Conservation (phyloP, 2,888 invertebrate species). For the Aphodius sticticus region DNA sequence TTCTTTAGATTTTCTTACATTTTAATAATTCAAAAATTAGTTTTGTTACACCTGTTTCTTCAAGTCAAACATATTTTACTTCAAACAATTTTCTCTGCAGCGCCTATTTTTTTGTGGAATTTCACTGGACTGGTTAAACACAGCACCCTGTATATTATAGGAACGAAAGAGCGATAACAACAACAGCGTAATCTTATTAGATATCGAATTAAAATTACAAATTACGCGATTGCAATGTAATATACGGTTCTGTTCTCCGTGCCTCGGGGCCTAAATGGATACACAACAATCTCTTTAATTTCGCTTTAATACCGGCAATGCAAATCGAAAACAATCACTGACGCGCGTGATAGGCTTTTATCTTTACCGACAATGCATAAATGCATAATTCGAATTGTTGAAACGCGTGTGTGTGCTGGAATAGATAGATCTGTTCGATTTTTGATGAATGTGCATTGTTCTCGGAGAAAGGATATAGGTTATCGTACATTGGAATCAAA, state of each 20-base stretch:
- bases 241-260: background rate
- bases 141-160: background rate
- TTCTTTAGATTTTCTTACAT: too few species aligned
- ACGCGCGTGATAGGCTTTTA: background rate
- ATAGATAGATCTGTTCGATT: background rate
- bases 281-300: background rate
- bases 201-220: background rate
- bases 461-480: background rate
- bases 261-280: background rate
- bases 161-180: background rate
- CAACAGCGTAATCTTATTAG: background rate
- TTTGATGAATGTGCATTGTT: background rate
- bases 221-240: background rate
- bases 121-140: too few species aligned
- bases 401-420: background rate
- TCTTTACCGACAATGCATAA: conserved; percentile 4
- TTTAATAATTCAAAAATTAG: too few species aligned
- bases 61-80: too few species aligned
- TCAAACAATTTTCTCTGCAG: too few species aligned
- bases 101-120: too few species aligned
- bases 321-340: background rate
- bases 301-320: background rate
- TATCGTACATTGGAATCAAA: background rate
- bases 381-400: background rate
- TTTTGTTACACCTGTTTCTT: too few species aligned